These are phyloP conservation scores for Urocynchramus pylzowi DNA, from an alignment of 2,113 vertebrate species.

Conservation along the genomic window DNA sequence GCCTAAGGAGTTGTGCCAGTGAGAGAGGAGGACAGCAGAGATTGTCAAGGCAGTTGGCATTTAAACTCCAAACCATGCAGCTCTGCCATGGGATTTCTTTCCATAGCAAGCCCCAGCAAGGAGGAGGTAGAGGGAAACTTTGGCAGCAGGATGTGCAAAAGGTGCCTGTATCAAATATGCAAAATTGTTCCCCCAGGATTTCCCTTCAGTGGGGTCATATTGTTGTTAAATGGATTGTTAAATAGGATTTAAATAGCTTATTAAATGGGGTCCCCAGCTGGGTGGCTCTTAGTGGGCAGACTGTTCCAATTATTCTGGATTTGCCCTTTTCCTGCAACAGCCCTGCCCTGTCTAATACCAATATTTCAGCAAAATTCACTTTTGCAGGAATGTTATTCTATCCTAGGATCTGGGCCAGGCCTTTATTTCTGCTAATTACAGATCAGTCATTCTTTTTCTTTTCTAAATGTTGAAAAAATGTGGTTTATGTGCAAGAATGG, in stretches of 20 bases:
- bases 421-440: conserved; percentile 59
- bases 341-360: background rate
- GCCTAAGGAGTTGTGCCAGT: background rate
- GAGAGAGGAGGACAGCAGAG: background rate
- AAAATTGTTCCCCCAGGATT: conserved; percentile 21
- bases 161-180: background rate
- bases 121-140: background rate
- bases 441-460: conserved; percentile 55
- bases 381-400: conserved; percentile 4
- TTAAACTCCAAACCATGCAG: background rate
- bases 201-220: conserved; percentile 27
- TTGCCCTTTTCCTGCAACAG: conserved; percentile 30
- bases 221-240: conserved; percentile 64
- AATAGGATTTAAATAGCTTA: conserved; percentile 57
- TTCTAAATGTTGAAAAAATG: conserved; percentile 42
- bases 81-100: background rate
- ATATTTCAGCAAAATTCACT: conserved; percentile 19
- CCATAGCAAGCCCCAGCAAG: background rate
- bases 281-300: conserved; percentile 8
- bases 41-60: background rate
- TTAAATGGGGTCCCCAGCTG: conserved; percentile 34
- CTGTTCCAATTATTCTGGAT: conserved; percentile 18
- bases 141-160: background rate
- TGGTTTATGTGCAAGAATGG: conserved; percentile 50
- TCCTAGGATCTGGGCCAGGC: conserved; percentile 23